These are phyloP conservation scores for Palythoa grandiflora DNA, from an alignment of 92 coral and sea anemone genomes.

Conservation along the genomic window DNA sequence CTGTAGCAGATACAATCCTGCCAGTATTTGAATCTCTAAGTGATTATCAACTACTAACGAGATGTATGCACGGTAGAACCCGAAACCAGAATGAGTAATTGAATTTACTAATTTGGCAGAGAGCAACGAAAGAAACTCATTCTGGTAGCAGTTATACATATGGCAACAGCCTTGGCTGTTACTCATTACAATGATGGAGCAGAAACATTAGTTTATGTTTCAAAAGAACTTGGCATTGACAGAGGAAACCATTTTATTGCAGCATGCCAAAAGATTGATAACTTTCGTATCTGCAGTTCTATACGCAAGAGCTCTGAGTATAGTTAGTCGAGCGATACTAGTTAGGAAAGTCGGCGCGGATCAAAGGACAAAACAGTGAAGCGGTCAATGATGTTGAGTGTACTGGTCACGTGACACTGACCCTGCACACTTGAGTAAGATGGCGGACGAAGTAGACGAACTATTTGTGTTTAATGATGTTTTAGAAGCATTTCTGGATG, in stretches of 20 bases:
- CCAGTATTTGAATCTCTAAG: conserved; percentile 52
- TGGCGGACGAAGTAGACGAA: no score
- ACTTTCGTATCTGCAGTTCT: conserved; percentile 46
- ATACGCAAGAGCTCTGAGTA: conserved; percentile 42
- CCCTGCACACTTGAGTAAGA: no score
- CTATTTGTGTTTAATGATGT: no score
- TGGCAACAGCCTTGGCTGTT: conserved; percentile 57
- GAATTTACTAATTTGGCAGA: conserved; percentile 74
- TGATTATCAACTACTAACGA: conserved; percentile 22
- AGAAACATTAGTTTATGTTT: conserved; percentile 15
- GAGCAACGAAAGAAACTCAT: conserved; percentile 68
- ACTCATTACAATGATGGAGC: conserved; percentile 56
- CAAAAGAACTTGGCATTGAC: conserved; percentile 51
- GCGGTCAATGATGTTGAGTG: no score
- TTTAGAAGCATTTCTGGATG: no score
- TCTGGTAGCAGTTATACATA: conserved; percentile 60
- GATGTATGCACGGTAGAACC: conserved; percentile 63
- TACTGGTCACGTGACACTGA: no score
- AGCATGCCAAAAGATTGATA: conserved; percentile 45
- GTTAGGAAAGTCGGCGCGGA: no score
- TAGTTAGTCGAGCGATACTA: no score
- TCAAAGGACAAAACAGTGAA: no score
- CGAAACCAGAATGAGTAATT: conserved; percentile 74
- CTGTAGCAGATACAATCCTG: conserved; percentile 46
- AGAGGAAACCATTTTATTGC: conserved; percentile 33